phyloP scores from a whole-genome alignment of 2,797 vertebrate genomes.

The Babyrousa celebensis region DNA sequence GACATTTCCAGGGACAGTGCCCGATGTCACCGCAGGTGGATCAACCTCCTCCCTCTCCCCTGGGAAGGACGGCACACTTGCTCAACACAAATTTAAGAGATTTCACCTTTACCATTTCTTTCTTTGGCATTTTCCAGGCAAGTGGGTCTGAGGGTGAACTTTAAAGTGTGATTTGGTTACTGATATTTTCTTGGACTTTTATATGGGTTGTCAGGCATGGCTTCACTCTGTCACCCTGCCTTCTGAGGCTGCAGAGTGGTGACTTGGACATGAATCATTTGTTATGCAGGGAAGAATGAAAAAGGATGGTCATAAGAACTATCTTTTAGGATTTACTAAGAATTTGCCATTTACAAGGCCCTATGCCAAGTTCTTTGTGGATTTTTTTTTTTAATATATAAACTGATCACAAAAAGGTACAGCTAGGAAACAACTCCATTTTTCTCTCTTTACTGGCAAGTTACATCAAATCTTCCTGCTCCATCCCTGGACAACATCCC shows the following conservation, averaged over 20 bases:
- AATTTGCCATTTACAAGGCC: neutral
- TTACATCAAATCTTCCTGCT: neutral
- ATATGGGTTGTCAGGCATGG: neutral
- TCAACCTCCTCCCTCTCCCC: neutral
- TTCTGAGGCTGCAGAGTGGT: neutral
- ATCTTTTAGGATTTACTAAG: conserved; percentile 46
- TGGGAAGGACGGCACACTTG: neutral
- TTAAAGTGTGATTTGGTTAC: neutral
- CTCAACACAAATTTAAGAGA: neutral
- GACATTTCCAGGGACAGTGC: neutral
- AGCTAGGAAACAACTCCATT: neutral
- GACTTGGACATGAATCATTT: conserved; percentile 1
- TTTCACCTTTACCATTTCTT: conserved; percentile 54
- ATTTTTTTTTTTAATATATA: neutral
- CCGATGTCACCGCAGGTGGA: neutral
- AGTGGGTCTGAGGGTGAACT: neutral
- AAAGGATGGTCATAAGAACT: neutral
- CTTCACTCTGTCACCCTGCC: neutral
- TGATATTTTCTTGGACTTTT: conserved; percentile 38
- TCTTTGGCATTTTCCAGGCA: conserved; percentile 59
- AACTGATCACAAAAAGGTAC: neutral
- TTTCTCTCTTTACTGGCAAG: neutral
- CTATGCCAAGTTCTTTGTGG: neutral
- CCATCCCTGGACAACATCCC: neutral
- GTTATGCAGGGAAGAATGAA: neutral